Conservation (phyloP, 1,140 invertebrate genomes). For the Thrips palmi region DNA sequence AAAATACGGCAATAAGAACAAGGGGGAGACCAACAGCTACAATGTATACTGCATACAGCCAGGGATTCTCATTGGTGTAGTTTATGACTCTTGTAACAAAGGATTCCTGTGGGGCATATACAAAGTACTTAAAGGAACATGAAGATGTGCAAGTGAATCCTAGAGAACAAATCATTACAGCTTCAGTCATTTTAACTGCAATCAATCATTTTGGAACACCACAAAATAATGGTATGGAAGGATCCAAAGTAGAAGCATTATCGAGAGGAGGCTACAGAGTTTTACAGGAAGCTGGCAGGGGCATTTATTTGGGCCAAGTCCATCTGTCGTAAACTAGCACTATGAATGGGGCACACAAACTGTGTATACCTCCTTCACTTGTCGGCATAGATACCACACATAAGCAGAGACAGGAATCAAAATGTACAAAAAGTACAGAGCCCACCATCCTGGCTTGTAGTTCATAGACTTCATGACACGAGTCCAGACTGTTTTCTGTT, state of each 20-base stretch:
- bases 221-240: no score
- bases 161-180: no score
- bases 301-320: no score
- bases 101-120: slow-evolving; percentile 47
- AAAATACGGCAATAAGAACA: slow-evolving; percentile 56
- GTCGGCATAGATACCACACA: slow-evolving; percentile 42
- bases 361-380: slow-evolving; percentile 47
- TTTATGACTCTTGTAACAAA: slow-evolving; percentile 58
- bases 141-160: no score
- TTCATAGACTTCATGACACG: slow-evolving; percentile 48
- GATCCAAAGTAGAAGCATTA: no score
- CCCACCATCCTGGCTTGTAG: slow-evolving; percentile 60
- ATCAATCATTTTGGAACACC: no score
- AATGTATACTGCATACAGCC: slow-evolving; percentile 77
- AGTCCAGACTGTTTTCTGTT: slow-evolving; percentile 48
- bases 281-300: no score
- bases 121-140: no score
- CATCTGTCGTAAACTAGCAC: no score
- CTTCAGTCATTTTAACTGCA: no score
- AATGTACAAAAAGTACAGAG: slow-evolving; percentile 55
- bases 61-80: slow-evolving; percentile 74
- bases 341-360: no score
- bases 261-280: no score
- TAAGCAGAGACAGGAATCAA: slow-evolving; percentile 49
- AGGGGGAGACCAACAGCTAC: slow-evolving; percentile 59